These are phyloP conservation scores for Odontocerum albicorne DNA, from an alignment of 2,888 invertebrate species.

Conservation along the genomic window DNA sequence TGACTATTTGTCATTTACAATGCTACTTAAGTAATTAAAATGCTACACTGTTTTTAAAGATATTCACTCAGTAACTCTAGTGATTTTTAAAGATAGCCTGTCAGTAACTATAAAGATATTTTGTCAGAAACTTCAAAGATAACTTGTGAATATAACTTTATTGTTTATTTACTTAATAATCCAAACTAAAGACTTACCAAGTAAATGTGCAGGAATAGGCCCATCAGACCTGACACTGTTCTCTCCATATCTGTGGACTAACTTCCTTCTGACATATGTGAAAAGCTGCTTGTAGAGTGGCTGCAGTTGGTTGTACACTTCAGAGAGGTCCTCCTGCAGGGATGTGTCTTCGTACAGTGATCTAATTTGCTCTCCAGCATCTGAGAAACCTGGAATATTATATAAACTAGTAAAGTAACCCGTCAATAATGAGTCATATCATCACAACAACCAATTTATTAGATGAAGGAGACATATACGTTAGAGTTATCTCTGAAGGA, in stretches of 20 bases:
- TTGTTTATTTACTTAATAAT: neutral
- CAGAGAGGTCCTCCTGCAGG: conserved; percentile 61
- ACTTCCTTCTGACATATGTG: conserved; percentile 73
- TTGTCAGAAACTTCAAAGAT: too few species aligned
- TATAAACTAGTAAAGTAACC: too few species aligned
- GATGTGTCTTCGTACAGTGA: conserved; percentile 71
- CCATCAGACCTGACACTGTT: conserved; percentile 64
- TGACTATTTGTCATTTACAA: too few species aligned
- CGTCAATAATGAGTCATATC: too few species aligned
- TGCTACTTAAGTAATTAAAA: too few species aligned
- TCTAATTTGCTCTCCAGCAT: conserved; percentile 82
- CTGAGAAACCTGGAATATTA: conserved; percentile 63
- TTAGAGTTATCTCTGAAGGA: too few species aligned
- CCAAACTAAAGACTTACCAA: conserved; percentile 50
- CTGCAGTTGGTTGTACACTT: conserved; percentile 63
- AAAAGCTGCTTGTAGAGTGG: conserved; percentile 83
- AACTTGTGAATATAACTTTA: too few species aligned
- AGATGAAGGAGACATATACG: too few species aligned
- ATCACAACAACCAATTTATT: too few species aligned
- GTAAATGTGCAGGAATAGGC: conserved; percentile 81
- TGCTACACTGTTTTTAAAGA: too few species aligned
- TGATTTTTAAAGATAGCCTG: neutral
- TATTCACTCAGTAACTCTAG: too few species aligned
- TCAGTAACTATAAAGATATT: too few species aligned
- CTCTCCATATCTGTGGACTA: conserved; percentile 66